Conservation (phyloP, 1,140 invertebrate genomes). For the Battus philenor region DNA sequence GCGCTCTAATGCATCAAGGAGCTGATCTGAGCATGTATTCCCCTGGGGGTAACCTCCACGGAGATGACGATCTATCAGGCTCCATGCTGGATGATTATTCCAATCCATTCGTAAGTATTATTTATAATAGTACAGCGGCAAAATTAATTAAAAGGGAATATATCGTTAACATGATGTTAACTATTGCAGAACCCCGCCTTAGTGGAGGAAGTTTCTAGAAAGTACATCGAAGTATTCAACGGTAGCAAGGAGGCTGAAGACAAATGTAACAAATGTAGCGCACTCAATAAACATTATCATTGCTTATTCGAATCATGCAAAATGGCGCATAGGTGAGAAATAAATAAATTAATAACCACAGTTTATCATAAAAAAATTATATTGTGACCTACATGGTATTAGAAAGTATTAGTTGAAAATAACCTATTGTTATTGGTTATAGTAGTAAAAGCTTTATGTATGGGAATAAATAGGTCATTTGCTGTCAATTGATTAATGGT, state of each 20-base stretch:
- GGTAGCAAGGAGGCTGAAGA: constrained; percentile 72
- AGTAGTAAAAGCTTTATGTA: too few relatives aligned
- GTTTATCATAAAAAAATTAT: too few relatives aligned
- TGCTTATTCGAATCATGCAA: constrained; percentile 83
- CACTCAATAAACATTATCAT: constrained; percentile 87
- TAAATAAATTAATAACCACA: too few relatives aligned
- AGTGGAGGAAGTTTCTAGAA: constrained; percentile 75
- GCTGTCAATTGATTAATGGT: too few relatives aligned
- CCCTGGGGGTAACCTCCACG: constrained; percentile 47
- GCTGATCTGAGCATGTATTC: constrained; percentile 64
- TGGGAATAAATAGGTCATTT: too few relatives aligned
- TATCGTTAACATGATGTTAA: constrained; percentile 46
- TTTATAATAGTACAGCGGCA: constrained; percentile 8
- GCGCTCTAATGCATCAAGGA: constrained; percentile 64
- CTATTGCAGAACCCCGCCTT: constrained; percentile 79
- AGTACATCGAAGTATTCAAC: constrained; percentile 72
- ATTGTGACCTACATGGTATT: too few relatives aligned
- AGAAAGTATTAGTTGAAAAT: too few relatives aligned
- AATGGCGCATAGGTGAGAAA: constrained; percentile 80
- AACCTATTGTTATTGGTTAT: too few relatives aligned
- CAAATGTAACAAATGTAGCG: constrained; percentile 81
- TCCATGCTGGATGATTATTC: constrained; percentile 58
- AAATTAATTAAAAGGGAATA: too few relatives aligned
- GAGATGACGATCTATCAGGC: constrained; percentile 59
- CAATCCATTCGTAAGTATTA: constrained; percentile 56